Base-by-base conservation (phyloP, 1,140 invertebrate species). In the Aphaenogaster rudis region DNA sequence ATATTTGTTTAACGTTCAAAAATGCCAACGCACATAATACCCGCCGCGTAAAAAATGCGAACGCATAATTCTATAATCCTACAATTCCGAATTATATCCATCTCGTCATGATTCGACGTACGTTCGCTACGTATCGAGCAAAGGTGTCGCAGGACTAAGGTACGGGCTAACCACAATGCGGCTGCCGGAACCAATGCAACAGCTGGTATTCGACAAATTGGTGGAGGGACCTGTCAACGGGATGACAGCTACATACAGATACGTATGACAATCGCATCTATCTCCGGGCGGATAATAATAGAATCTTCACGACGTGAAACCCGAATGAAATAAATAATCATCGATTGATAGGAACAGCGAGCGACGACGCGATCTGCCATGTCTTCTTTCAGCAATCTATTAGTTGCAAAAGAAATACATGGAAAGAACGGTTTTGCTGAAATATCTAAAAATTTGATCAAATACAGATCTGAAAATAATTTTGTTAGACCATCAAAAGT, bases 201-300 rank as follows among this genome's bases (percentile, higher is more conserved):
- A 76, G 21, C 59, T 78, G 88, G 59, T 64, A 88, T 88, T 85
- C 81, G 86, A 89, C 76, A 88, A 89, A 89, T 89, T 89, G 76
- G 39, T 28, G 39, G 85, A 86, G 50, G 36, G 33, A 28, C 39
- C 59, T 66, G 81, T 77, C 81, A 80, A n/a, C 77, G 52, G 4
- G 52, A 42, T 79, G 76, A 69, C 77, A 80, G 77, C 13, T 66
- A 57, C 77, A 79, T 21, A 79, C 66, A 66, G 82, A 86, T 86
- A 86, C 13, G 7, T 48, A 28, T 59, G 36, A 50, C 36, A 33
- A 61, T 57, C 39, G 17, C 33, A 74, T 84, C 17, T 42, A 82
- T 82, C 57, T 63, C 13, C 39, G 28, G 17, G 0, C 39, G 69
- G 9, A 39, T 45, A 74, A 59, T 74, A 74, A 33, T 71, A 42